Base-by-base conservation (phyloP, 2,888 invertebrate genomes). In the Clitarchus hookeri region DNA sequence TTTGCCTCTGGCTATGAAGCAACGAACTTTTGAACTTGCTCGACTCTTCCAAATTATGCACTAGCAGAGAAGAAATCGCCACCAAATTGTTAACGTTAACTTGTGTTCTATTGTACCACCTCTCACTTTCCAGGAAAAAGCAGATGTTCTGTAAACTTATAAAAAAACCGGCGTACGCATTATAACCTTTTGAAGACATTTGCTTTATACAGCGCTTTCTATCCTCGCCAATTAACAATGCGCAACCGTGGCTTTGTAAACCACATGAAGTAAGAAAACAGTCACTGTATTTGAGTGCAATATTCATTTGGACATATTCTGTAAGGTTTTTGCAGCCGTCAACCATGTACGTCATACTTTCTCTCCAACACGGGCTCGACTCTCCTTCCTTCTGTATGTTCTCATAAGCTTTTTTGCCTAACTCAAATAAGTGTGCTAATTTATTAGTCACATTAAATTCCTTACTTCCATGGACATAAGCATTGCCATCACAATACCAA, bases 61-160 rank as follows among this genome's bases (percentile, higher is more conserved):
- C 16, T 23, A 65, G 65, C 65, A 65, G n/a, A 65, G 65, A 19
- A 16, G 65, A 65, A n/a, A 19, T 23, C n/a, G n/a, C 65, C 16
- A 65, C 23, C 65, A 65, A 65, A 65, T 65, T 65, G 8, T 65
- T 65, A 23, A 65, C n/a, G 16, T 65, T 65, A n/a, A 23, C 16
- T 65, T 65, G 65, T 19, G 65, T 65, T 65, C 65, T 65, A n/a
- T 65, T 65, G n/a, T 65, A 23, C 65, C 65, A 65, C 65, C 65
- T 65, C 16, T 65, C 65, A 65, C 65, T 65, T 65, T 65, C 65
- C n/a, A 65, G 16, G n/a, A 65, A 65, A n/a, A 65, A 23, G 65
- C 65, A 65, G 65, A 65, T 65, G 65, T 65, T 65, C n/a, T 65
- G 65, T 23, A 65, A 19, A n/a, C 65, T 65, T 6, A 65, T 23